These are phyloP conservation scores for Seriola rivoliana DNA, from an alignment of 2,113 vertebrate species.

Conservation along the genomic window DNA sequence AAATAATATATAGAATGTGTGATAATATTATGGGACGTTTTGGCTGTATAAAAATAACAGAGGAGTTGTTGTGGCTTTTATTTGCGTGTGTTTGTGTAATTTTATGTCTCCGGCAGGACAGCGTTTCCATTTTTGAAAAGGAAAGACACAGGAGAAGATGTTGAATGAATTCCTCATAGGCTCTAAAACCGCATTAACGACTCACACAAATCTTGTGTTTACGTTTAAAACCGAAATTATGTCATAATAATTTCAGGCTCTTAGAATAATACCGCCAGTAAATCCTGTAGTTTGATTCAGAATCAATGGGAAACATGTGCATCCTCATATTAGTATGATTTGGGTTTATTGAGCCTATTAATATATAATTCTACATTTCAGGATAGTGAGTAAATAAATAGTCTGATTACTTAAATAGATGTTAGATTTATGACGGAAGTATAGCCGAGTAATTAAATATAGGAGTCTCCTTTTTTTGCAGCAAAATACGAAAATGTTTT, in stretches of 20 bases:
- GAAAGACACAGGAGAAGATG: not conserved
- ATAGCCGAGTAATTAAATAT: not conserved
- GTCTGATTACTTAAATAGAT: not conserved
- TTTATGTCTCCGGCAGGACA: not conserved
- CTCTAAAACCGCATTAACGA: not conserved
- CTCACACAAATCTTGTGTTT: not conserved
- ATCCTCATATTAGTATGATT: not conserved
- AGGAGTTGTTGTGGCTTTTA: not conserved
- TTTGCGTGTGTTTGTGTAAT: not conserved
- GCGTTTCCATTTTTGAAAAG: not conserved
- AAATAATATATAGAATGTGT: not conserved
- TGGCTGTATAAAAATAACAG: not conserved
- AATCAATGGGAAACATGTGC: not conserved
- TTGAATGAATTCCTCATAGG: not conserved
- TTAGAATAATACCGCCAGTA: not conserved
- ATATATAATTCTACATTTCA: not conserved
- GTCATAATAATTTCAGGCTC: not conserved
- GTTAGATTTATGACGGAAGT: not conserved
- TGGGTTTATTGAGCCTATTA: not conserved
- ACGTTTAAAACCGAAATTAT: not conserved
- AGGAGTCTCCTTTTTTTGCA: not conserved
- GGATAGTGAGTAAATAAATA: not conserved
- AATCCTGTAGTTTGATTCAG: not conserved
- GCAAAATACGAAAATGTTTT: not conserved
- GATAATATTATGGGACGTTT: not conserved